Evolutionary conservation across 2,113 vertebrate species (phyloP), one percentile per base, ranked within the genome.

Genomic region (Cyphomyrus plagiostoma): DNA sequence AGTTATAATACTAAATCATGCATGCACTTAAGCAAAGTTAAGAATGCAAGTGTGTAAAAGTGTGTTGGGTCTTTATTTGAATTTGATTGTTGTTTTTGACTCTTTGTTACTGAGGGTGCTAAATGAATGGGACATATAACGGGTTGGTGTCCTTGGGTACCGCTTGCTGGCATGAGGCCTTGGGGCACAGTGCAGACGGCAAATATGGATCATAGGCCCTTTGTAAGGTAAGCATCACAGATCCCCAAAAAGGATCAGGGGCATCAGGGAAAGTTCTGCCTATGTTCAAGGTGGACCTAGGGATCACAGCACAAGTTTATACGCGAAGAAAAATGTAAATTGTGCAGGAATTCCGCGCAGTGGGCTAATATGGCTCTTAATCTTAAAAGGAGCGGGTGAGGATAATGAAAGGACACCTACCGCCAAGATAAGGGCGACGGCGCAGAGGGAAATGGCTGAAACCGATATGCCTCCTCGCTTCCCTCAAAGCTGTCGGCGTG

Each of bases 381-480:
- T 89, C 89, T 17, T 30, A 6, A 48, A 49, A 50, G 52, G 39
- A 62, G 62, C 13, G 10, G 84, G n/a, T 42, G 39, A 42, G 21
- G 15, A 89, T 30, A 48, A 66, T 86, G 56, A 70, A 85, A 35
- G 49, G 45, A 49, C 30, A 35, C 26, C 56, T 42, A 39, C 45
- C 42, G 30, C 42, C 26, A 46, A 30, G 39, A 91, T 82, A 45
- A 42, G 23, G 49, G 50, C 35, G 45, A 84, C 53, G 11, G 30
- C 15, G 35, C 82, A 23, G 4, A 1, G 9, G 46, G 42, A 46
- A 84, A 19, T 45, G 52, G 35, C n/a, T 35, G 10, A 62, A 48
- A 89, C 53, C 39, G 66, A 90, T 89, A 53, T n/a, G 70, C 52
- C 89, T 82, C 52, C 53, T 88, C 83, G 83, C 62, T 89, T 84